Base-by-base conservation (phyloP, 2,113 vertebrate genomes). In the Nerophis ophidion region DNA sequence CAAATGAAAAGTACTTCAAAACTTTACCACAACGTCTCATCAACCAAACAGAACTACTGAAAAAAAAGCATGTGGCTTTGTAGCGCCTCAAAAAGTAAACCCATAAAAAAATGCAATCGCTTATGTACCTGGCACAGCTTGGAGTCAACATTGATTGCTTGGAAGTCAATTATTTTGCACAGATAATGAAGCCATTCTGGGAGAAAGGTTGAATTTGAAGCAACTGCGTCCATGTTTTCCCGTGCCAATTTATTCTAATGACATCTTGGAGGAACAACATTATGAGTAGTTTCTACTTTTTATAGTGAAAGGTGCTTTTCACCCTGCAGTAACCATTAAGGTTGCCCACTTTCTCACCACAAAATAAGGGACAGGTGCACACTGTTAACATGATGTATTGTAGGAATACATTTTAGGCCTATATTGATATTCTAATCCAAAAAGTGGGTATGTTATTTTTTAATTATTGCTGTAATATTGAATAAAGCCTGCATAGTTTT, bases 101-200 rank as follows among this genome's bases (percentile, higher is more conserved):
- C 52, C 51, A 66, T 63, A 49, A 69, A 59, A 49, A 62, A 67
- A 74, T 42, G 26, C 49, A 77, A 72, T 70, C 44, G 68, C 58
- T 57, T n/a, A 77, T 70, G 54, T 50, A 26, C 14, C 33, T 5
- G 7, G 62, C 55, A n/a, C 53, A 12, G 44, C 47, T 58, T 38
- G 7, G 44, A 65, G 71, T 67, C 63, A 54, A 54, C 62, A 82
- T 70, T 68, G 74, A 84, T 82, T 71, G 59, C 44, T 61, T 65
- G 50, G 65, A 51, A 45, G 60, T 46, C 67, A 61, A 82, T 75
- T 36, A 61, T 69, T 72, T 72, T 53, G 60, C 76, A 79, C 62
- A 55, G 63, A 80, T 82, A 73, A 78, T 71, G 70, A 74, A 72
- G 64, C 65, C 36, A 76, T 79, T 74, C 49, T 8, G 12, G 49